A percentile compares a stretch with the other conserved stretches of the same genome.
Conservation (phyloP, 2,113 vertebrate species). For the Pogonocichla stellata region DNA sequence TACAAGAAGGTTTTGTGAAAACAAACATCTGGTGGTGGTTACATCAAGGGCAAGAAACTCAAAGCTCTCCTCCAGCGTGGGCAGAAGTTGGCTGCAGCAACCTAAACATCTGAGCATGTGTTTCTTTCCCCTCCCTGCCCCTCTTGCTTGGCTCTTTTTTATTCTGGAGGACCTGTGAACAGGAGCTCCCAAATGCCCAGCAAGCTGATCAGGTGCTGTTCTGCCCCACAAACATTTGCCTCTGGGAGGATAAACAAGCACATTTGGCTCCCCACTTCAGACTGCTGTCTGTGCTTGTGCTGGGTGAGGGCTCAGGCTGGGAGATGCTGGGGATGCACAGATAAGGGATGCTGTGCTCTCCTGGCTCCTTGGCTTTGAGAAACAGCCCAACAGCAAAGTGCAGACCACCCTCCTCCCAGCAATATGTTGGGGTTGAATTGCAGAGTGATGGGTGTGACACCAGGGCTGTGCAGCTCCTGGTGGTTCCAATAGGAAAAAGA, state of each 20-base stretch:
- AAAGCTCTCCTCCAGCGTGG: background rate
- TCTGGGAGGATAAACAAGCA: background rate
- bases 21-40: slow-evolving; percentile 28
- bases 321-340: background rate
- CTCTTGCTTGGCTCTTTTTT: background rate
- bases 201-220: background rate
- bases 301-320: background rate
- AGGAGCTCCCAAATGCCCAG: background rate
- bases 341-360: fast-evolving
- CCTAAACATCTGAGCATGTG: background rate
- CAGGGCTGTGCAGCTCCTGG: background rate
- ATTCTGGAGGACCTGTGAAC: background rate
- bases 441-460: fast-evolving
- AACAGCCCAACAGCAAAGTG: background rate
- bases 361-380: background rate
- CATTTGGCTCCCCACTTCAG: background rate
- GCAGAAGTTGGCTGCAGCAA: background rate
- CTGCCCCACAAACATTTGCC: background rate
- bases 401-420: background rate
- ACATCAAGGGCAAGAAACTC: slow-evolving; percentile 27
- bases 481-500: background rate
- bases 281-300: background rate
- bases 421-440: fast-evolving
- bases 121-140: background rate
- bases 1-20: slow-evolving; percentile 10